Evolutionary conservation across 1,140 invertebrate genomes (phyloP), one percentile per base, ranked within the genome.

Genomic region (Drosophila bifasciata): DNA sequence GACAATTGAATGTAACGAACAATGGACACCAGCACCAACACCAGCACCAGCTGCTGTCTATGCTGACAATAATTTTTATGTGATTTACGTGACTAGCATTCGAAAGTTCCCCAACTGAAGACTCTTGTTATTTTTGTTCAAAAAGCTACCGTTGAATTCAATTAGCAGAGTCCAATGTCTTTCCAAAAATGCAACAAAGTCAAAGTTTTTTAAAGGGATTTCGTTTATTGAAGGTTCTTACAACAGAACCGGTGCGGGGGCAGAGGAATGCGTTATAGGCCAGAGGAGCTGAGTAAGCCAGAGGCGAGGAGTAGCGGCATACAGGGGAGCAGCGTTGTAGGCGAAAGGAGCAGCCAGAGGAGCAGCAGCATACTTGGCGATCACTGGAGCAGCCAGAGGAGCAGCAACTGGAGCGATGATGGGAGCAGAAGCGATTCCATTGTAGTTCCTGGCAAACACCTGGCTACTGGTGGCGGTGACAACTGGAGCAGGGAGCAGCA

Each of bases 381-480:
- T 25, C 11, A 36, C 1, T 1, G 32, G 32, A 13, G 32, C 32
- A 0, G 32, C 32, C 32, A 36, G 3, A 36, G 32, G 32, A 36
- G 32, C 32, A 13, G 32, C 23, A 25, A 25, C 23, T 25, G 23
- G 23, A 32, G 67, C 55, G 7, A 68, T 19, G 8, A 62, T 15
- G 48, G 83, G 76, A 11, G 90, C 85, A 15, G 72, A 9, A 0
- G 91, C 90, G 28, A 91, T 91, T 7, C 91, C 92, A 76, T 92
- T 92, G 62, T 77, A 92, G 70, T 93, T 92, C 46, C 92, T 90
- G 41, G 92, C 91, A 62, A 93, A 58, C 48, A 91, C 91, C 75
- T 93, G 92, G 32, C 92, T 92, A 39, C 92, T 93, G 5, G 83
- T 89, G 16, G 93, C 91, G 16, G 92, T 92, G 40, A 92, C 72